These are phyloP conservation scores for Polymixis flavicincta DNA, from an alignment of 2,888 invertebrate species.

Conservation along the genomic window DNA sequence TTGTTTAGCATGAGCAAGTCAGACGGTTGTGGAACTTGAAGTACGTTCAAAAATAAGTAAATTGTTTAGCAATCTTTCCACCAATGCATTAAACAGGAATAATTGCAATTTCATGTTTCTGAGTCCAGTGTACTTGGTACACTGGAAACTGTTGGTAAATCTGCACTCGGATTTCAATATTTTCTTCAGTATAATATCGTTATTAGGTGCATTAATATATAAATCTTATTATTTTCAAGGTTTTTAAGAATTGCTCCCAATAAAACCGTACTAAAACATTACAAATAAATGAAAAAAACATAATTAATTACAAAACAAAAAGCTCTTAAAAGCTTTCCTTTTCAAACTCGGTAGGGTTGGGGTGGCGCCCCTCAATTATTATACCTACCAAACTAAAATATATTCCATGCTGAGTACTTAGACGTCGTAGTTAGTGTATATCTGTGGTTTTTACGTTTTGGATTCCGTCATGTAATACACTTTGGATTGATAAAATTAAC, in stretches of 20 bases:
- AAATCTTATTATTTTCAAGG: slow-evolving; percentile 23
- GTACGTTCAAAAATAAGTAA: neutral
- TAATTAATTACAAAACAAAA: slow-evolving; percentile 90
- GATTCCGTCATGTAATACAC: slow-evolving; percentile 15
- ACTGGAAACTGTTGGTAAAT: neutral
- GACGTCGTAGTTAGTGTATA: slow-evolving; percentile 67
- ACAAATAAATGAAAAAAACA: slow-evolving; percentile 81
- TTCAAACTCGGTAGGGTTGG: slow-evolving; percentile 86
- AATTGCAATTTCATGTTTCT: neutral
- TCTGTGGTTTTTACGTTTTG: slow-evolving; percentile 50
- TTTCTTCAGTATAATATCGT: neutral
- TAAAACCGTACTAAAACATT: slow-evolving; percentile 73
- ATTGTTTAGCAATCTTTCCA: neutral
- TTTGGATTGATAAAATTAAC: slow-evolving; percentile 40
- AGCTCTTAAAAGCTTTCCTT: slow-evolving; percentile 90
- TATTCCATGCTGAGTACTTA: slow-evolving; percentile 78
- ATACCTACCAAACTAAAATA: slow-evolving; percentile 85
- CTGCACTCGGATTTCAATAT: neutral
- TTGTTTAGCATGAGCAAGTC: neutral
- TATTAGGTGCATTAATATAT: neutral
- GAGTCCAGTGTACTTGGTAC: neutral
- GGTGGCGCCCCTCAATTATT: slow-evolving; percentile 87
- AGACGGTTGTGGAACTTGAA: neutral
- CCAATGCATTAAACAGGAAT: neutral
- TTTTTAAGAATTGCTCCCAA: slow-evolving; percentile 37